Conservation (phyloP, 2,888 invertebrate species). For the Eupithecia subumbrata region DNA sequence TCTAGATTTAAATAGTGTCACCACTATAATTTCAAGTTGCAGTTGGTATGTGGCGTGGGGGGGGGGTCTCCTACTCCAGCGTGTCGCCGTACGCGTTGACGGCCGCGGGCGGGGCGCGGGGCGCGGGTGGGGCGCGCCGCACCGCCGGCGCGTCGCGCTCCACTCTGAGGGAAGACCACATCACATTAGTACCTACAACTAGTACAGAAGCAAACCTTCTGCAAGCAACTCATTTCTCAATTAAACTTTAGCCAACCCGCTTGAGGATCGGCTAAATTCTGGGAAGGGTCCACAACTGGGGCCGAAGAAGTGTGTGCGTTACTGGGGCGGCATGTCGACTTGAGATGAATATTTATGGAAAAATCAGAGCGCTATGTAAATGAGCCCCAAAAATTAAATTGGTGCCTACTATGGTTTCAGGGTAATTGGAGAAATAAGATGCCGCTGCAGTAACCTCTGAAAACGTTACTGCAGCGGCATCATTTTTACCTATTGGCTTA, state of each 20-base stretch:
- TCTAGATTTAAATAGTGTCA: background rate
- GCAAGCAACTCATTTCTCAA: background rate
- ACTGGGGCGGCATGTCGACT: too few species aligned
- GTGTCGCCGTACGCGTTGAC: constrained; percentile 74
- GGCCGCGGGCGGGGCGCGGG: constrained; percentile 46
- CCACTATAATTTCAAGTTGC: background rate
- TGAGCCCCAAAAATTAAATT: too few species aligned
- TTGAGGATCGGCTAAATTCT: background rate
- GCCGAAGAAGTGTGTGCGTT: background rate
- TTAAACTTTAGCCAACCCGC: background rate
- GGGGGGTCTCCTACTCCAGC: constrained; percentile 57
- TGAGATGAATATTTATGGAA: too few species aligned
- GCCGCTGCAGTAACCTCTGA: too few species aligned
- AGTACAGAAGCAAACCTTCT: background rate
- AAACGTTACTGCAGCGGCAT: too few species aligned
- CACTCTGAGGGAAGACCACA: constrained; percentile 55
- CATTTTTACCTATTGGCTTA: too few species aligned
- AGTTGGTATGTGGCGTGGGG: background rate
- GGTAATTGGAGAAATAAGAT: too few species aligned
- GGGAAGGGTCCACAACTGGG: background rate
- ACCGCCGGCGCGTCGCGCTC: constrained; percentile 55
- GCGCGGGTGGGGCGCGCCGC: constrained; percentile 38
- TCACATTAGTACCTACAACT: background rate
- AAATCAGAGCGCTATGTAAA: too few species aligned
- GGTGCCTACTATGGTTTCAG: too few species aligned